Conservation (phyloP, 2,888 invertebrate species). For the Melieria picta region DNA sequence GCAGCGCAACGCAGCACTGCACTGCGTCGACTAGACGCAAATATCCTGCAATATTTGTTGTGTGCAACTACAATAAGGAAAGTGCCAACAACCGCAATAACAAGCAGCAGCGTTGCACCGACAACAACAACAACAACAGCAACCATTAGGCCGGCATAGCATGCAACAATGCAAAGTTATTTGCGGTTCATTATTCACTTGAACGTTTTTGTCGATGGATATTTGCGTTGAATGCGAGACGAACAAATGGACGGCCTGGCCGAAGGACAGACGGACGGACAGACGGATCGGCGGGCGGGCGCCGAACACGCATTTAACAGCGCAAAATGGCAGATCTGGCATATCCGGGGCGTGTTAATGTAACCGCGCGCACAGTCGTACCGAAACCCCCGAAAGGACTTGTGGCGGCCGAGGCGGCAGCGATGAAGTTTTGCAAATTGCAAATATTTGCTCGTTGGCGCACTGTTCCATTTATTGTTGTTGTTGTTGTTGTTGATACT, state of each 20-base stretch:
- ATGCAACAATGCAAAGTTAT: conserved; percentile 30
- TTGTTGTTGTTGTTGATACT: background rate
- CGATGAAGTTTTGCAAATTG: background rate
- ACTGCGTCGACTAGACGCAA: background rate
- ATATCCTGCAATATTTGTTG: background rate
- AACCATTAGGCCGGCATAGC: background rate
- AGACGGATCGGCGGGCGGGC: background rate
- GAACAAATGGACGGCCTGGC: background rate
- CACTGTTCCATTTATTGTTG: background rate
- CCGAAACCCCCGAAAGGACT: background rate
- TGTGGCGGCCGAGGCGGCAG: background rate
- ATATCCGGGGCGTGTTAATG: background rate
- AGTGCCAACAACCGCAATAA: conserved; percentile 8
- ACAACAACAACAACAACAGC: background rate
- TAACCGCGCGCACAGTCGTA: background rate
- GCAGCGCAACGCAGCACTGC: too few species aligned
- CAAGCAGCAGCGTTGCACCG: conserved; percentile 2
- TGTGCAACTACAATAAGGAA: conserved; percentile 11
- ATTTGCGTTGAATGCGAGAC: background rate
- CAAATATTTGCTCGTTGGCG: background rate
- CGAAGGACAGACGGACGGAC: background rate
- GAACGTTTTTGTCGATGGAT: conserved; percentile 20
- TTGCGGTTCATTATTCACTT: conserved; percentile 43
- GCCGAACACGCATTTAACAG: background rate
- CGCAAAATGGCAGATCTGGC: background rate